These are phyloP conservation scores for Clarias platycephalus DNA, from an alignment of 2,797 vertebrate genomes.

Conservation along the genomic window DNA sequence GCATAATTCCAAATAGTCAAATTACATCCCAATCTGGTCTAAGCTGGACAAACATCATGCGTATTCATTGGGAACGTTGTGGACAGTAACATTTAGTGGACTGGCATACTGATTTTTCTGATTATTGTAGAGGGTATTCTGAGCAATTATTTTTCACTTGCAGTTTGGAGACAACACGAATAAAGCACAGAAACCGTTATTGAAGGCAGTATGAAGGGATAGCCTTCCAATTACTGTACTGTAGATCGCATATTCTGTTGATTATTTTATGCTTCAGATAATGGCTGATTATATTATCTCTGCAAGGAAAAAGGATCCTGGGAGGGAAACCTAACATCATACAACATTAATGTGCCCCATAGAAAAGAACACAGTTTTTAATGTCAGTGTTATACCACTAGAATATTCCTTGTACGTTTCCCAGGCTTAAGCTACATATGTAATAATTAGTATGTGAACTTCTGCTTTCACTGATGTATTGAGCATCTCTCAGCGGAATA, in stretches of 20 bases:
- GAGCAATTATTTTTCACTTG: neutral
- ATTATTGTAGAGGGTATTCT: neutral
- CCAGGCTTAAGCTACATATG: neutral
- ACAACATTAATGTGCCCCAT: neutral
- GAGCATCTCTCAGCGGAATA: neutral
- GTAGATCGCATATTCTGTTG: neutral
- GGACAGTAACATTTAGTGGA: neutral
- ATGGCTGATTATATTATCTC: neutral
- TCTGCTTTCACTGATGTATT: slow-evolving; percentile 3
- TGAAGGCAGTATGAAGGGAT: neutral
- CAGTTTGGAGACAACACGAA: neutral
- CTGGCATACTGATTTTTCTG: neutral
- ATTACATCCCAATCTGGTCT: neutral
- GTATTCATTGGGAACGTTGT: neutral
- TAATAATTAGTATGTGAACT: slow-evolving; percentile 7
- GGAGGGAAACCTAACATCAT: neutral
- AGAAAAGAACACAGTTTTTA: neutral
- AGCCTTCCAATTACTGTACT: neutral
- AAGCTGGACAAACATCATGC: neutral
- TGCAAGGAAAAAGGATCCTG: neutral
- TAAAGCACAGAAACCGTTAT: neutral
- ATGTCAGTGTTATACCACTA: no score
- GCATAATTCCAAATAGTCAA: neutral
- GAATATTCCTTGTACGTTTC: neutral
- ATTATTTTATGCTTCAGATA: neutral